Evolutionary conservation across 1,140 invertebrate species (phyloP), one percentile per base, ranked within the genome.

Genomic region (Lucilia sericata): DNA sequence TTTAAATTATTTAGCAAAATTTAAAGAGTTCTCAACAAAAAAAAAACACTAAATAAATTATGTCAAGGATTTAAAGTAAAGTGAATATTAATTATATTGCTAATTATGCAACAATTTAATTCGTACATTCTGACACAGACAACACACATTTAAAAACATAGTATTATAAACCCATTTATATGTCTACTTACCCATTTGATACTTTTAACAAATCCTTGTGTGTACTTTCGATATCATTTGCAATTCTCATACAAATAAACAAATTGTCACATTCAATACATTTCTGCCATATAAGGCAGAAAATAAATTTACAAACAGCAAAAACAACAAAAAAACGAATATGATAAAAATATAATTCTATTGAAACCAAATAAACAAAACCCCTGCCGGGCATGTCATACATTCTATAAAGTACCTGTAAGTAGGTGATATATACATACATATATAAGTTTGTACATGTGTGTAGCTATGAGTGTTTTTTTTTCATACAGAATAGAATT

Each of bases 191-290:
- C 25, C 13, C 74, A 25, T 49, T 80, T 19, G 19, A 14, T 49
- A 51, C n/a, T 17, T n/a, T 36, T 78, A 78, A 42, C 75, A 78
- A 47, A 60, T 60, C n/a, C 55, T 60, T 60, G 55, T 42, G 42
- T 30, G 25, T 78, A 78, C 76, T 80, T 80, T 49, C 76, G 42
- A 80, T 80, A 80, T 49, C 76, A 49, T 80, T 80, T 49, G 76
- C 34, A 49, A 80, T 80, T 80, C 47, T 49, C 42, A 51, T 25
- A 25, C 75, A 80, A 25, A 51, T 80, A 80, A 80, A 80, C 21
- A 21, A 80, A 80, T 80, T 80, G 76, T 80, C 76, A 80, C 76
- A 80, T 80, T 80, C 76, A 49, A 70, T 70, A 70, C 65, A 70
- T 21, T 65, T 55, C n/a, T 70, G 55, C 14, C 55, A 17, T 14